Base-by-base conservation (phyloP, 2,113 vertebrate species). In the Limnothrissa miodon region DNA sequence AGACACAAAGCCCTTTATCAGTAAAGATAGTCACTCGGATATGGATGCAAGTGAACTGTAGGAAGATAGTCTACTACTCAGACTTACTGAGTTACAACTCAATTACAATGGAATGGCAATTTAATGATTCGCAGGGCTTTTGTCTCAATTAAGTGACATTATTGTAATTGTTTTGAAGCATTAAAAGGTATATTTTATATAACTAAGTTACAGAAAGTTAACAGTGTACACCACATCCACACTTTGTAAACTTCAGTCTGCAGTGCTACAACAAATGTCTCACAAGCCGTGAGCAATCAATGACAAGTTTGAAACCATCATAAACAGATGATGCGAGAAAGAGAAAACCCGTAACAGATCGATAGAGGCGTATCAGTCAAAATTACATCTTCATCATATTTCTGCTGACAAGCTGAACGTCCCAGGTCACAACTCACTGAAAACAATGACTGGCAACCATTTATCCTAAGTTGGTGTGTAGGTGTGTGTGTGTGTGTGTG, bases 1-100 rank as follows among this genome's bases (percentile, higher is more conserved):
- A 80, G 66, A 74, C 66, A 74, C 66, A 74, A 33, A 74, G 66
- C 8, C 62, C 29, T 70, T 70, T 74, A 70, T 70, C 62, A 74
- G 33, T 5, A 36, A 74, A 17, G 66, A 74, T 74, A 33, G 33
- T 74, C 66, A 39, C 66, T 29, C 36, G 36, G 66, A 74, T 74
- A 74, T 15, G 25, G 33, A 15, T 36, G 13, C 66, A 15, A 23
- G 66, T 17, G 66, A 36, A 15, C 2, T 33, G 3, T 33, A 74
- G 29, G 29, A 33, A 17, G 10, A 42, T 42, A 42, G 42, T 11
- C 15, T 36, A 39, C 13, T 36, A 33, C 29, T 74, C 66, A 74
- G 36, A 11, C 66, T 74, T 74, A 2, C 66, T 74, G 25, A 70
- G 33, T 74, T 74, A 36, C 29, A 74, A 74, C 66, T 39, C 66